Evolutionary conservation across 2,888 invertebrate species (phyloP).

Genomic region (Spodoptera exigua): DNA sequence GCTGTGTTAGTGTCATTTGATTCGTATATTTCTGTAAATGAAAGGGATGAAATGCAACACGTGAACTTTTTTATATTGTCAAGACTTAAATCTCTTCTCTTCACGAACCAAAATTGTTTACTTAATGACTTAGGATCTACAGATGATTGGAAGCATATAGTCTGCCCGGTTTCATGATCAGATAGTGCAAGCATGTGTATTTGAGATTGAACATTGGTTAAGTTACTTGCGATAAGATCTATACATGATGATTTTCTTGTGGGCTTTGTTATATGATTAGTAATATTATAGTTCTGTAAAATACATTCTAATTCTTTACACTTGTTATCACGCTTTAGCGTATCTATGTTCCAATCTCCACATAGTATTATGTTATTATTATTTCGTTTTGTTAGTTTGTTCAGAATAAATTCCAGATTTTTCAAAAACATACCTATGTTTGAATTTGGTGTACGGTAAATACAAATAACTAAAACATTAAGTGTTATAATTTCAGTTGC

Average conservation of each 20-base stretch:
- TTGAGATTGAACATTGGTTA: constrained; percentile 13
- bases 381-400: constrained; percentile 5
- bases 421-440: background rate
- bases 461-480: background rate
- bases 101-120: constrained; percentile 17
- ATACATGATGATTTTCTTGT: constrained; percentile 18
- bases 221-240: constrained; percentile 18
- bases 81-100: constrained; percentile 3
- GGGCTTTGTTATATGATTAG: constrained; percentile 7
- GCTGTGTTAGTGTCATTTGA: constrained; percentile 16
- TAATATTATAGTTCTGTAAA: constrained; percentile 6
- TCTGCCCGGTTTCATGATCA: constrained; percentile 17
- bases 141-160: constrained; percentile 9
- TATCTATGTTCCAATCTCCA: constrained; percentile 15
- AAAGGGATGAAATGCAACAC: constrained; percentile 9
- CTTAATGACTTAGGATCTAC: no score
- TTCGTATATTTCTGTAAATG: constrained; percentile 9
- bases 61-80: constrained; percentile 11
- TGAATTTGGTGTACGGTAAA: constrained; percentile 1
- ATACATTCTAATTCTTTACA: constrained; percentile 10
- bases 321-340: constrained; percentile 7
- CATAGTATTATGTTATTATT: constrained; percentile 8
- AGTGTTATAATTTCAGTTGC: constrained; percentile 4
- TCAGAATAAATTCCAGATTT: background rate
- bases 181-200: constrained; percentile 10